phyloP scores from a whole-genome alignment of 1,140 invertebrate species.

The Heliconius nattereri region DNA sequence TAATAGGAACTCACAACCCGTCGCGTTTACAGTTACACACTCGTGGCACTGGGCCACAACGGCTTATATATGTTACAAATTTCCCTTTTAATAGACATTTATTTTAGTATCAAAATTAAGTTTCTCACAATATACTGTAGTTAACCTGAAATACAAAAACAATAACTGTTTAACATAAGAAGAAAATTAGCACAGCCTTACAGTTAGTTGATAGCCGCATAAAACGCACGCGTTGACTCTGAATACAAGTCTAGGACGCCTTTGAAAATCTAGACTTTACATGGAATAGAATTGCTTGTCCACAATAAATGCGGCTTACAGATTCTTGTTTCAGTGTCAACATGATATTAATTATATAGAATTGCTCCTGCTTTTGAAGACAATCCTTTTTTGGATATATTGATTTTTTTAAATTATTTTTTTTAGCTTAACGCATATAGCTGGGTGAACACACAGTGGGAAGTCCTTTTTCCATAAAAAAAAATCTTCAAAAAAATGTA shows the following conservation, averaged over 20 bases:
- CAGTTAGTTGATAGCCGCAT: conserved; percentile 40
- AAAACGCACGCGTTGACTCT: conserved; percentile 30
- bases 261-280: conserved; percentile 28
- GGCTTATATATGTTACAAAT: too few species aligned
- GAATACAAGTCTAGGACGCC: conserved; percentile 29
- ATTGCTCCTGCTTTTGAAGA: background rate
- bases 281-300: conserved; percentile 31
- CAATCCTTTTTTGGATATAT: background rate
- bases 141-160: conserved; percentile 16
- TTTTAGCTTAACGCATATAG: too few species aligned
- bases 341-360: background rate
- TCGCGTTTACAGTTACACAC: too few species aligned
- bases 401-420: too few species aligned
- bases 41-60: too few species aligned
- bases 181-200: conserved; percentile 36
- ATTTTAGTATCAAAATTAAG: conserved; percentile 5
- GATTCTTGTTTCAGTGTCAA: background rate
- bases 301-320: conserved; percentile 24
- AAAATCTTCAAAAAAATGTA: too few species aligned
- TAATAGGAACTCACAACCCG: too few species aligned
- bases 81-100: too few species aligned
- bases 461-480: too few species aligned
- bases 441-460: too few species aligned
- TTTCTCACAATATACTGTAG: conserved; percentile 12
- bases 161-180: conserved; percentile 39